Evolutionary conservation across 2,797 vertebrate genomes (phyloP).

Genomic region (Eurystomus glaucurus): DNA sequence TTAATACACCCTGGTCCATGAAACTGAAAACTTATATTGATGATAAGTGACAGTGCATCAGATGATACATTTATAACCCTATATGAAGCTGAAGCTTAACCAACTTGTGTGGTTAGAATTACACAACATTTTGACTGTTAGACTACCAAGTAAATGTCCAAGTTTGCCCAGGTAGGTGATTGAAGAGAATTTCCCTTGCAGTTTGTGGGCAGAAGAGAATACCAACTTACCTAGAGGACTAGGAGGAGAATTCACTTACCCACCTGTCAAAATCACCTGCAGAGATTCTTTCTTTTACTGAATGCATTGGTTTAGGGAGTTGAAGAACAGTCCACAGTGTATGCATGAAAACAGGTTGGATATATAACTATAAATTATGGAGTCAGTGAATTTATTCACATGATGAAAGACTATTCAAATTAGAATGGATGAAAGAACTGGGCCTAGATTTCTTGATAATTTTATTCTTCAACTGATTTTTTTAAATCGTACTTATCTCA

Average conservation of each 20-base stretch:
- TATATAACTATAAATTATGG: neutral
- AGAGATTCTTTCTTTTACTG: neutral
- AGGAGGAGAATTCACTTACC: neutral
- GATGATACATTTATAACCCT: neutral
- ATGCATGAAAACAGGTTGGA: neutral
- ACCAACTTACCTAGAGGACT: neutral
- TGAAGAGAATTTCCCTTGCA: neutral
- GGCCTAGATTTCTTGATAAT: neutral
- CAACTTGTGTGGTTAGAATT: neutral
- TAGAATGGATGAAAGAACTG: neutral
- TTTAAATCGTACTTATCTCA: accelerated
- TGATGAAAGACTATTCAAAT: neutral
- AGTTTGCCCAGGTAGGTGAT: neutral
- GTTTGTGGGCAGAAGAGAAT: neutral
- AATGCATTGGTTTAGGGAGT: neutral
- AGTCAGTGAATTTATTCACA: neutral
- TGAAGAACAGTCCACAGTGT: neutral
- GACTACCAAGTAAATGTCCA: neutral
- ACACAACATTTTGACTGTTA: neutral
- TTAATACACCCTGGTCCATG: neutral
- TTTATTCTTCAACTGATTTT: neutral
- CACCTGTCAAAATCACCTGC: neutral
- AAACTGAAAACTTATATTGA: neutral
- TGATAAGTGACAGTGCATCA: neutral
- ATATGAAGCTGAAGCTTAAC: neutral